A percentile compares a stretch with the other conserved stretches of the same genome.
phyloP scores from a whole-genome alignment of 1,140 invertebrate genomes.

The Psilanteris sp. region DNA sequence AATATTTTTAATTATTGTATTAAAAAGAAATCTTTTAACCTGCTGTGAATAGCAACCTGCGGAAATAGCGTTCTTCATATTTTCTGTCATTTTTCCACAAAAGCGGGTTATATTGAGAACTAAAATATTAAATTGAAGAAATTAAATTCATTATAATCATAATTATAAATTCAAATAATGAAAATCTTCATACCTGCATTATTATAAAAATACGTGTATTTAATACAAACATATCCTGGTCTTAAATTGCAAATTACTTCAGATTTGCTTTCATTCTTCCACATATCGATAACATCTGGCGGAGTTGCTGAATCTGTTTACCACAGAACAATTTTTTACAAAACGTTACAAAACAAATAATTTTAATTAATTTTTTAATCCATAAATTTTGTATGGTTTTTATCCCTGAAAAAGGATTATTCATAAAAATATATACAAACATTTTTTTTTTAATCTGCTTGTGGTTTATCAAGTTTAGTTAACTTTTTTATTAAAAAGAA shows the following conservation, averaged over 20 bases:
- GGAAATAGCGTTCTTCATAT: slow-evolving; percentile 40
- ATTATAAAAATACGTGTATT: slow-evolving; percentile 45
- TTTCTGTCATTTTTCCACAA: slow-evolving; percentile 58
- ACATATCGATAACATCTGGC: slow-evolving; percentile 44
- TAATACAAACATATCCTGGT: slow-evolving; percentile 50
- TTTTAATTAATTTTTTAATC: no score
- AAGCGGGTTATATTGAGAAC: slow-evolving; percentile 53
- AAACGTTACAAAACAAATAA: no score
- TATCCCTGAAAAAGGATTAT: no score
- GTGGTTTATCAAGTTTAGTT: no score
- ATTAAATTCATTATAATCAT: no score
- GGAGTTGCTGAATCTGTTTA: slow-evolving; percentile 24
- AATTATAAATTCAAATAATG: not conserved
- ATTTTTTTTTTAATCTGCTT: no score
- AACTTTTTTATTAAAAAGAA: no score
- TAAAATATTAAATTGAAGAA: slow-evolving; percentile 9
- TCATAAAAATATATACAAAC: no score
- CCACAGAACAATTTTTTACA: no score
- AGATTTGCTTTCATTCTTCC: slow-evolving; percentile 23
- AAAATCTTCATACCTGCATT: slow-evolving; percentile 37
- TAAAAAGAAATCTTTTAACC: slow-evolving; percentile 9
- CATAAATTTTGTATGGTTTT: no score
- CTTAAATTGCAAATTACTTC: slow-evolving; percentile 20
- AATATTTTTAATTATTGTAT: no score
- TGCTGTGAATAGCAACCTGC: slow-evolving; percentile 44